Conservation (phyloP, 2,113 vertebrate species). For the Xiphophorus maculatus region DNA sequence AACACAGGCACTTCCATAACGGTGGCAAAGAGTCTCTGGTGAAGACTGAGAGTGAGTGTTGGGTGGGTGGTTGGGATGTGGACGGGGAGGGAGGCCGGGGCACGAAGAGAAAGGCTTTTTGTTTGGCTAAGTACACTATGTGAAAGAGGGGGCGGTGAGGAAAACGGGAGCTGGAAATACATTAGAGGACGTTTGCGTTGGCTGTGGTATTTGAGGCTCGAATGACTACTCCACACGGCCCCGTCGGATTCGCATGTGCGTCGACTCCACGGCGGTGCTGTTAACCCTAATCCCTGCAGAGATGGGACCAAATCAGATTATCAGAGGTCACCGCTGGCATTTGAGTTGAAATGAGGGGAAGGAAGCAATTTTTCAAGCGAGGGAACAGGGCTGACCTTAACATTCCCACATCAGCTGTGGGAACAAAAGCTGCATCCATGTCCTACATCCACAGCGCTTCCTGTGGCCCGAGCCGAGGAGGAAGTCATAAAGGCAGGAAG, state of each 20-base stretch:
- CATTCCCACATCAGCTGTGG: slow-evolving; percentile 56
- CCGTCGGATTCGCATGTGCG: slow-evolving; percentile 6
- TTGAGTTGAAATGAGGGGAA: slow-evolving; percentile 13
- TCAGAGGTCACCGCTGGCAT: background rate
- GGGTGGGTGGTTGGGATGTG: background rate
- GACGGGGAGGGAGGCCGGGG: slow-evolving; percentile 1
- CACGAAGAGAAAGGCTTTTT: slow-evolving; percentile 69
- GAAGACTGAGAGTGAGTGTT: slow-evolving; percentile 14
- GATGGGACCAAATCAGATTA: background rate
- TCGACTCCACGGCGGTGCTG: slow-evolving; percentile 2
- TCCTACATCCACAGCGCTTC: slow-evolving; percentile 58
- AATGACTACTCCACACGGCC: slow-evolving; percentile 36
- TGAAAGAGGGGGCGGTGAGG: slow-evolving; percentile 58
- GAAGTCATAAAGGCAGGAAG: slow-evolving; percentile 81
- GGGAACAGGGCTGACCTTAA: slow-evolving; percentile 18
- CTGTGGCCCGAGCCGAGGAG: slow-evolving; percentile 59
- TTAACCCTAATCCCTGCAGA: background rate
- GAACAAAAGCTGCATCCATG: slow-evolving; percentile 60
- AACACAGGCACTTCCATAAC: slow-evolving; percentile 47
- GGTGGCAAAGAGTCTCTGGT: slow-evolving; percentile 36
- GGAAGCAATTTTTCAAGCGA: slow-evolving; percentile 40
- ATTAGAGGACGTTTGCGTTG: slow-evolving; percentile 54
- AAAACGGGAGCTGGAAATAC: slow-evolving; percentile 59
- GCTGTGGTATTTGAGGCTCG: slow-evolving; percentile 47
- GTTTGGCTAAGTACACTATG: slow-evolving; percentile 72